Evolutionary conservation across 2,797 vertebrate genomes (phyloP).

Genomic region (Chelmon rostratus): DNA sequence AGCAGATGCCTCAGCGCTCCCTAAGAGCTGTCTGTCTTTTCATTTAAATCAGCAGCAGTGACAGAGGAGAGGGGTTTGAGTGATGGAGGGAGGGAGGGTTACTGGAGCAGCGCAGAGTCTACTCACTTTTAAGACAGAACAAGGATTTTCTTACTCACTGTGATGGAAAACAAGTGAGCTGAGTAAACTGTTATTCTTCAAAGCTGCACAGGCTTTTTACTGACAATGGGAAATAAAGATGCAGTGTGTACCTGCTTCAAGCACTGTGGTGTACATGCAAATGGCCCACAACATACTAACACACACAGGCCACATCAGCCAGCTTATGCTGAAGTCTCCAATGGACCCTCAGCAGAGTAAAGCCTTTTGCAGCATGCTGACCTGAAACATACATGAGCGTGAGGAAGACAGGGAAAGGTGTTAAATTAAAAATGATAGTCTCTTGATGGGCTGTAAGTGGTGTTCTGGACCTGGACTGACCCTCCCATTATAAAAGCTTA

Average conservation of each 20-base stretch:
- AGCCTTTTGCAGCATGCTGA: constrained; percentile 42
- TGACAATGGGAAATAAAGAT: constrained; percentile 9
- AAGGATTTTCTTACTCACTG: constrained; percentile 32
- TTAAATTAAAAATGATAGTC: constrained; percentile 86
- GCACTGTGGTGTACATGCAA: constrained; percentile 17
- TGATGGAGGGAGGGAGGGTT: not conserved
- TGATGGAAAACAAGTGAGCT: constrained; percentile 37
- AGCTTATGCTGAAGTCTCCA: constrained; percentile 6
- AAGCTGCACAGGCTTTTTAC: constrained; percentile 32
- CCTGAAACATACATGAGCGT: constrained; percentile 80
- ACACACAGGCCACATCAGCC: not conserved
- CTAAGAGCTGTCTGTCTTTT: constrained; percentile 62
- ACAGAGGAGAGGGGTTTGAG: constrained; percentile 27
- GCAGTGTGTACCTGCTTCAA: not conserved
- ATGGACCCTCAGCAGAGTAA: constrained; percentile 25
- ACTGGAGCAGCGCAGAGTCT: constrained; percentile 37
- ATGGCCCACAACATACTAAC: constrained; percentile 3
- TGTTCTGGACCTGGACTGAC: constrained; percentile 67
- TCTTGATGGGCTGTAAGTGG: constrained; percentile 76
- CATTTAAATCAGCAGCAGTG: constrained; percentile 58
- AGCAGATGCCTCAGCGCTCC: constrained; percentile 64
- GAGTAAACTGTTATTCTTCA: constrained; percentile 33
- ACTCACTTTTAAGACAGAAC: constrained; percentile 44
- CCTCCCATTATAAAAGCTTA: constrained; percentile 80
- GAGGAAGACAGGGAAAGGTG: constrained; percentile 66